These are phyloP conservation scores for Spilarctia lutea DNA, from an alignment of 2,888 invertebrate genomes.

Conservation along the genomic window DNA sequence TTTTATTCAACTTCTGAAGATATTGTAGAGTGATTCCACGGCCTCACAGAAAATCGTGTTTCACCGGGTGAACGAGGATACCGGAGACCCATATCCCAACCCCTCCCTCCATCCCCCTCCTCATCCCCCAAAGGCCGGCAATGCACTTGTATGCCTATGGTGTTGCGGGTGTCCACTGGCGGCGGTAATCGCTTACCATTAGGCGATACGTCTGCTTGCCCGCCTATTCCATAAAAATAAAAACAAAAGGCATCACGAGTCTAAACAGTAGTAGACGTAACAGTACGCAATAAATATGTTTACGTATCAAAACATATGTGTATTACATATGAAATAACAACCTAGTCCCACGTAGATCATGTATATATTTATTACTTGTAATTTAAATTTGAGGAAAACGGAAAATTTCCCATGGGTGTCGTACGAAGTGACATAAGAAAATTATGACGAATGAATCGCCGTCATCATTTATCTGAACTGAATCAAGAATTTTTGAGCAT, in stretches of 20 bases:
- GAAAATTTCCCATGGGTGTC: constrained; percentile 13
- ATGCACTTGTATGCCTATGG: no score
- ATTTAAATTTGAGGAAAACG: constrained; percentile 9
- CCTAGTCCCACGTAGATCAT: not conserved
- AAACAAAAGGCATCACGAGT: not conserved
- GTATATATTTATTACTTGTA: constrained; percentile 4
- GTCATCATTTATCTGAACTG: constrained; percentile 11
- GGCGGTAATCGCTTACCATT: no score
- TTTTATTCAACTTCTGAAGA: not conserved
- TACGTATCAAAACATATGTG: not conserved
- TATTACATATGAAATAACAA: not conserved
- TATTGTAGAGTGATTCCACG: no score
- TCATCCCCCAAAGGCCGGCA: no score
- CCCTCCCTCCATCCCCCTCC: no score
- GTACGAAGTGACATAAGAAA: constrained; percentile 13
- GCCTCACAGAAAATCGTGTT: no score
- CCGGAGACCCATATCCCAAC: no score
- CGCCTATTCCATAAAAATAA: no score
- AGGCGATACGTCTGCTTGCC: no score
- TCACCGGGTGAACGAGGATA: no score
- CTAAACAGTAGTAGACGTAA: not conserved
- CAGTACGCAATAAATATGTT: not conserved
- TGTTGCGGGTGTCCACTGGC: no score
- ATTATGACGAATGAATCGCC: constrained; percentile 13
- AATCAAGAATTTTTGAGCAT: not conserved